Base-by-base conservation (phyloP, 1,140 invertebrate genomes). In the Aradophagus sp. region DNA sequence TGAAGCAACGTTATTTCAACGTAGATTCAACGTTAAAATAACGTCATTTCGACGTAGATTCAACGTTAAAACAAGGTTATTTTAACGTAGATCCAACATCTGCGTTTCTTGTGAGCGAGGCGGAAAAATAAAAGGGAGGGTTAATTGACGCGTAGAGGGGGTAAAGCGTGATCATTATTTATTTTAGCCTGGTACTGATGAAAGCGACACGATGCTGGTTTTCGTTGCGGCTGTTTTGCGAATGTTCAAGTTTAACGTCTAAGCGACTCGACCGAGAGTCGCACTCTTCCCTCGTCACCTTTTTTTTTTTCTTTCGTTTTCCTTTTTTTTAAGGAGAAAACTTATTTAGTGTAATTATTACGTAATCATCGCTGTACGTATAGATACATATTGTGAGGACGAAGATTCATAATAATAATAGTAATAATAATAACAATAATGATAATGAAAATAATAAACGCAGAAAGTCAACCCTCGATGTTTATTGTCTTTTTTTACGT, bases 121-220 rank as follows among this genome's bases (percentile, higher is more conserved):
- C n/a, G n/a, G n/a, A n/a, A n/a, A n/a, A n/a, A n/a, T n/a, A n/a
- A n/a, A n/a, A n/a, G n/a, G n/a, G n/a, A n/a, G n/a, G n/a, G n/a
- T n/a, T n/a, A n/a, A n/a, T n/a, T n/a, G n/a, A n/a, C n/a, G n/a
- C n/a, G n/a, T 29, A 10, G 8, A 4, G 27, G 35, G 17, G n/a
- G 16, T 3, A 17, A 16, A 27, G 8, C 17, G 14, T 14, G 19
- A 50, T 8, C 31, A 15, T 45, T 58, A 58, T 58, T 58, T 58
- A 58, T 58, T 45, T 58, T 58, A 58, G 34, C 53, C 41, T 36
- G 41, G 41, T 58, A 58, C 53, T 45, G 53, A 58, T 56, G 52
- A 56, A 56, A 56, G 50, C 29, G 50, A 55, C 13, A 42, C 52
- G 52, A 56, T 44, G 52, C 39, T 44, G 26, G 53, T 58, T 58